Evolutionary conservation across 2,888 invertebrate species (phyloP), one percentile per base, ranked within the genome.

Genomic region (Drosophila yooni): DNA sequence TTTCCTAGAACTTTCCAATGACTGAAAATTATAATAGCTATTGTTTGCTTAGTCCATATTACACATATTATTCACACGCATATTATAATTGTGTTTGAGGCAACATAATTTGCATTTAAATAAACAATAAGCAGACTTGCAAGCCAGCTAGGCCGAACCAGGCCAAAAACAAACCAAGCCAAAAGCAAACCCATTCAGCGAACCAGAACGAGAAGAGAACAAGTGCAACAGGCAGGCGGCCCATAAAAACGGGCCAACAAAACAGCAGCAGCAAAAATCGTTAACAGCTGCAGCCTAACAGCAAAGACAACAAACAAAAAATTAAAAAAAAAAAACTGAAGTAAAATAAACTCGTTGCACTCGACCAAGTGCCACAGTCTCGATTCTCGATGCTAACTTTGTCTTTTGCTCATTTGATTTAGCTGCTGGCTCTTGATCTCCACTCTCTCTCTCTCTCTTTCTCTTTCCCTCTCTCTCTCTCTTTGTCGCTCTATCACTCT

Each of bases 201-300:
- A 61, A 69, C 70, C 66, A 73, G 65, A 70, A 74, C 64, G 74
- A 66, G 76, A 80, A 77, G 74, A 68, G 74, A 80, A 74, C 81
- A 77, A 74, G 74, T 79, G 79, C 80, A 79, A 70, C 80, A 80
- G 70, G 80, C 79, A 74, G 77, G 40, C 66, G 68, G 70, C 56
- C 64, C 54, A 21, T 21, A 69, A 53, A 83, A 81, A 68, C 79
- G 56, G 82, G 72, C 79, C 80, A 76, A 72, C 74, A 74, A 60
- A 72, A 38, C 53, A 56, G 34, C 61, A 58, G 25, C 65, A 52
- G 31, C 58, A 59, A 38, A 53, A 70, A 48, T 62, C 68, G 33
- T 57, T 54, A 77, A 60, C 77, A 74, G 77, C 70, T 70, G 77
- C 77, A 70, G 63, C 66, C 65, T 52, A 67, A 67, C 51, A 62